Evolutionary conservation across 2,797 vertebrate genomes (phyloP).

Genomic region (Tapera naevia): DNA sequence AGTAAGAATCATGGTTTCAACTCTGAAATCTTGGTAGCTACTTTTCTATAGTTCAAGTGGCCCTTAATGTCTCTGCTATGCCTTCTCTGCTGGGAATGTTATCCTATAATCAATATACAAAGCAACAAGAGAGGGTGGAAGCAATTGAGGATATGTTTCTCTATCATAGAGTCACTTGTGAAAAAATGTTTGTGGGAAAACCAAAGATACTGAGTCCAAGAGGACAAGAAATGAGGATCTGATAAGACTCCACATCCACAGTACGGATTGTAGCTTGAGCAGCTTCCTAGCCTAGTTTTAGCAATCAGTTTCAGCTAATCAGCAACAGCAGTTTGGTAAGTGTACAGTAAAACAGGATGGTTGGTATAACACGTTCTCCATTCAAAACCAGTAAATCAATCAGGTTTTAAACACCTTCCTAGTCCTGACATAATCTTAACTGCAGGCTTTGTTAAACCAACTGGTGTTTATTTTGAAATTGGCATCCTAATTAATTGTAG

Average conservation of each 20-base stretch:
- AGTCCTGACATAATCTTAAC: slow-evolving; percentile 58
- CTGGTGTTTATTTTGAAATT: slow-evolving; percentile 64
- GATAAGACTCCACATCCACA: background rate
- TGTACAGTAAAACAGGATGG: background rate
- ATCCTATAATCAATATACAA: background rate
- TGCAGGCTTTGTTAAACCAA: slow-evolving; percentile 60
- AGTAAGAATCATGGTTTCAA: background rate
- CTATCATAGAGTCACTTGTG: background rate
- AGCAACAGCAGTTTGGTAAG: background rate
- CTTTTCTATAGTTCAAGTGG: background rate
- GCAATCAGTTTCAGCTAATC: background rate
- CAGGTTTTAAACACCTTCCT: slow-evolving; percentile 50
- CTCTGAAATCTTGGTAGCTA: background rate
- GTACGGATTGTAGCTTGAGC: background rate
- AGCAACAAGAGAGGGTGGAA: background rate
- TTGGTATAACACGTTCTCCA: background rate
- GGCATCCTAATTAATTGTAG: slow-evolving; percentile 60
- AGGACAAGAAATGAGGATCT: background rate
- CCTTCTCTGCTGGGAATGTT: background rate
- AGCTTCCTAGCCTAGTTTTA: background rate
- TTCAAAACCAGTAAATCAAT: slow-evolving; percentile 21
- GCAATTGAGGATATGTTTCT: background rate
- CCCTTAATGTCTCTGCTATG: background rate
- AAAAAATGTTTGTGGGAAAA: background rate
- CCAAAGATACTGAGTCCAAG: background rate